Conservation (phyloP, 1,140 invertebrate species). For the Cotesia vestalis region DNA sequence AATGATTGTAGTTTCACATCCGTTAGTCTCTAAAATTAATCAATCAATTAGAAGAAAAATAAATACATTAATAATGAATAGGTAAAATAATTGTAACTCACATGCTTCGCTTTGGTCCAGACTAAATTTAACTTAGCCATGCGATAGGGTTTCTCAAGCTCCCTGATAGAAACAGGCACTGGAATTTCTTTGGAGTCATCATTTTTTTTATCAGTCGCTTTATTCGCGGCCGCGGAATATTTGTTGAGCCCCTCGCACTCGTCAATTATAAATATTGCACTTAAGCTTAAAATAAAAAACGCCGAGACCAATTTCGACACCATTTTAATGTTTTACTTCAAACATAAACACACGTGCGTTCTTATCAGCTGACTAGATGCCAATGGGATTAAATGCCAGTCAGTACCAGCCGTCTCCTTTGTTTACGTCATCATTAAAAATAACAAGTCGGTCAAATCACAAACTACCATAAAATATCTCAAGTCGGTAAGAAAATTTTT, state of each 20-base stretch:
- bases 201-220: slow-evolving; percentile 36
- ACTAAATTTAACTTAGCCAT: slow-evolving; percentile 86
- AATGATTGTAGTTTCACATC: slow-evolving; percentile 86
- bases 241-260: slow-evolving; percentile 58
- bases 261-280: too few relatives aligned
- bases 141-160: slow-evolving; percentile 80
- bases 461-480: too few relatives aligned
- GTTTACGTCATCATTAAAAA: too few relatives aligned
- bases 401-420: too few relatives aligned
- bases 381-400: too few relatives aligned
- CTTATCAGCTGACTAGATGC: too few relatives aligned
- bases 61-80: not conserved
- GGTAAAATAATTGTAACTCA: slow-evolving; percentile 54
- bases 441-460: too few relatives aligned
- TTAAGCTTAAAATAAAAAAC: too few relatives aligned
- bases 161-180: slow-evolving; percentile 66
- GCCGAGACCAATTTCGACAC: too few relatives aligned
- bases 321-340: too few relatives aligned
- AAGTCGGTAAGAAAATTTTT: too few relatives aligned
- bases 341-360: too few relatives aligned
- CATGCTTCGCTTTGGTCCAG: slow-evolving; percentile 85
- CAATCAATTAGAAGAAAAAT: not conserved
- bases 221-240: slow-evolving; percentile 71
- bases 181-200: slow-evolving; percentile 54
- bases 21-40: slow-evolving; percentile 74